These are phyloP conservation scores for Amphiduros pacificus DNA, from an alignment of 2,888 invertebrate genomes.

Conservation along the genomic window DNA sequence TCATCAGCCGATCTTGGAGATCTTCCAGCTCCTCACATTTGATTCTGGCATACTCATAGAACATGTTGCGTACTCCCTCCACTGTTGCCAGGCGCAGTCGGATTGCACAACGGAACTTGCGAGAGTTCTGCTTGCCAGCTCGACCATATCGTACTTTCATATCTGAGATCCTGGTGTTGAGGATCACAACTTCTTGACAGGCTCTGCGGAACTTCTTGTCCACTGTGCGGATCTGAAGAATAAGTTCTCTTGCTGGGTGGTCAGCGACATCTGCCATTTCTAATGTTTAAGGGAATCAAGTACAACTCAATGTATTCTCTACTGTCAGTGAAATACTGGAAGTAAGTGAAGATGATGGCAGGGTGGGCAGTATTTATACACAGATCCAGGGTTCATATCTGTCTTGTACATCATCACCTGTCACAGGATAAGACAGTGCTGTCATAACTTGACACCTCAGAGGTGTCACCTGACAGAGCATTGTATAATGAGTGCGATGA, in stretches of 20 bases:
- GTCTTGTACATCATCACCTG: too few species aligned
- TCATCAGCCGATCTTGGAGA: background rate
- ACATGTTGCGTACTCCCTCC: background rate
- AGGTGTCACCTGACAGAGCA: too few species aligned
- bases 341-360: too few species aligned
- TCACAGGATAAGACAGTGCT: too few species aligned
- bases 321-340: too few species aligned
- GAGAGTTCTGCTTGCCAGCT: background rate
- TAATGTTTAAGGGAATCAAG: too few species aligned
- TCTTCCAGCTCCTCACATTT: background rate
- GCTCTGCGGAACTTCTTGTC: constrained; percentile 1
- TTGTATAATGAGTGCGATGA: too few species aligned
- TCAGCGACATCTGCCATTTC: too few species aligned
- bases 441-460: too few species aligned
- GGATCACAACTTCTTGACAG: background rate
- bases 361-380: too few species aligned
- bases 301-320: too few species aligned
- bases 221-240: background rate
- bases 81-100: background rate
- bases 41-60: background rate
- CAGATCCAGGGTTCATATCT: too few species aligned
- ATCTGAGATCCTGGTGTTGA: background rate
- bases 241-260: background rate
- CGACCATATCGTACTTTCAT: background rate
- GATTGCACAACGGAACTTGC: background rate